Evolutionary conservation across 2,888 invertebrate genomes (phyloP).

Genomic region (Petrolisthes cinctipes): DNA sequence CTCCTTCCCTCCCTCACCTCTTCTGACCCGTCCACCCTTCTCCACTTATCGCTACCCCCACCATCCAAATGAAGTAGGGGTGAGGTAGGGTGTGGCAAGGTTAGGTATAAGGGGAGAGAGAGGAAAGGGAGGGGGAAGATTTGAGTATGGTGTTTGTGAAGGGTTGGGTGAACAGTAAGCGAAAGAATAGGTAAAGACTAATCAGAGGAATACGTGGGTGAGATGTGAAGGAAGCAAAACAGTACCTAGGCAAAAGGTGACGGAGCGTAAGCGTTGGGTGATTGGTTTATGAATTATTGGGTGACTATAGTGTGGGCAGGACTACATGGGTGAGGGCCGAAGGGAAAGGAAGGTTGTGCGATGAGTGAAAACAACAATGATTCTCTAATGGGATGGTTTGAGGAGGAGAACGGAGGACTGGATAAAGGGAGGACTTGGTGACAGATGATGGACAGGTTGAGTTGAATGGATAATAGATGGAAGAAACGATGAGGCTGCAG

Average conservation of each 20-base stretch:
- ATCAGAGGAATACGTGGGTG: too few relatives aligned
- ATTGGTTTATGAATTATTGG: too few relatives aligned
- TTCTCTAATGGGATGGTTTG: too few relatives aligned
- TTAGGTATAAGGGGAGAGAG: background rate
- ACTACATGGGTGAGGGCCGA: too few relatives aligned
- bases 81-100: background rate
- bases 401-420: background rate
- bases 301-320: too few relatives aligned
- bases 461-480: background rate
- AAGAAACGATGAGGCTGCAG: background rate
- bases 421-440: background rate
- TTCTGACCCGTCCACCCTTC: background rate
- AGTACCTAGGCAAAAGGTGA: too few relatives aligned
- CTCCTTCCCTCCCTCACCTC: background rate
- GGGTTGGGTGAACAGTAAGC: background rate
- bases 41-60: background rate
- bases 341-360: too few relatives aligned
- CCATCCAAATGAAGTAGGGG: background rate
- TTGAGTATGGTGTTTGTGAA: background rate
- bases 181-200: too few relatives aligned
- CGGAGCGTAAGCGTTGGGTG: too few relatives aligned
- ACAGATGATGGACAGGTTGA: background rate
- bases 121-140: background rate
- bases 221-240: too few relatives aligned
- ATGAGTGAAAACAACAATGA: too few relatives aligned